phyloP scores from a whole-genome alignment of 2,797 vertebrate species.

The Anguilla marmorata region DNA sequence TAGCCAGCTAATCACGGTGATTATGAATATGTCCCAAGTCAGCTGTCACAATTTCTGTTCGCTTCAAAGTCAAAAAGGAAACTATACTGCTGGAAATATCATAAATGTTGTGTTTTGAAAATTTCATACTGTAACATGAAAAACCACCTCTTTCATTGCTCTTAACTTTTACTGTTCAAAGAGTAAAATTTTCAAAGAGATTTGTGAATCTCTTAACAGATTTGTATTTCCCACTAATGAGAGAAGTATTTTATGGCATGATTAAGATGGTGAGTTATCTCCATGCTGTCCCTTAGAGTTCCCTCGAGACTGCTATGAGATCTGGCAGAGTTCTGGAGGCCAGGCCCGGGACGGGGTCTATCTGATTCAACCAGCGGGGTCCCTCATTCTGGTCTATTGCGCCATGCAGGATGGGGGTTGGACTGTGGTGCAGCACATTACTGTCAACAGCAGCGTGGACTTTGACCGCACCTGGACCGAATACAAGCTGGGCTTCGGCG shows the following conservation, averaged over 20 bases:
- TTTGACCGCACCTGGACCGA: slow-evolving; percentile 83
- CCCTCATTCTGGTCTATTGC: slow-evolving; percentile 74
- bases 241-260: neutral
- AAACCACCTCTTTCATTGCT: neutral
- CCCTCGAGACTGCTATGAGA: slow-evolving; percentile 81
- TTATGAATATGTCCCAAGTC: neutral
- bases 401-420: slow-evolving; percentile 86
- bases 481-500: slow-evolving; percentile 80
- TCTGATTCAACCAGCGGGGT: slow-evolving; percentile 75
- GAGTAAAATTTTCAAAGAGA: neutral
- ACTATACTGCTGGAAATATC: neutral
- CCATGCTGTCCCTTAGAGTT: slow-evolving; percentile 63
- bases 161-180: neutral
- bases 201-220: neutral
- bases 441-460: slow-evolving; percentile 76
- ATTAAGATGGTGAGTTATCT: neutral
- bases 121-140: neutral
- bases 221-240: neutral
- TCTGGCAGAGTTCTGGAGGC: slow-evolving; percentile 76
- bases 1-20: neutral
- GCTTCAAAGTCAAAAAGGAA: neutral
- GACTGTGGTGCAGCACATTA: slow-evolving; percentile 86
- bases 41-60: neutral
- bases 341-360: slow-evolving; percentile 78
- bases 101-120: neutral